Evolutionary conservation across 1,140 invertebrate species (phyloP), one percentile per base, ranked within the genome.

Genomic region (Caligus rogercresseyi): DNA sequence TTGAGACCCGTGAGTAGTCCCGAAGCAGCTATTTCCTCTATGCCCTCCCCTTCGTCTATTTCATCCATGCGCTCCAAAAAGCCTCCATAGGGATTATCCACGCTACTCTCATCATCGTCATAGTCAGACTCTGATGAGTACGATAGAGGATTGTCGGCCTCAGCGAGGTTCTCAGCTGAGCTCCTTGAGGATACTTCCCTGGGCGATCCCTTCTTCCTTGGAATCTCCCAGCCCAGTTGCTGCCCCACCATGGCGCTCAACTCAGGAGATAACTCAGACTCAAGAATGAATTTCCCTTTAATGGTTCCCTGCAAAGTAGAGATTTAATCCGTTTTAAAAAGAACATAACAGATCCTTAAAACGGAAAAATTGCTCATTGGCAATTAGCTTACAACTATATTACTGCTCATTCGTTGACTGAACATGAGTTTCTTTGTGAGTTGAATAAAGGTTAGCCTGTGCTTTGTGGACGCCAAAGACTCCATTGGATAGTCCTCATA

Each of bases 61-160:
- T 54, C 15, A 69, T 71, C 63, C 31, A 43, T 43, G 7, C 31
- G 7, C n/a, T 43, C 7, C 7, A 43, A 11, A 43, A 43, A 43
- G n/a, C n/a, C 31, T 11, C n/a, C 31, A 43, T 43, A 43, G n/a
- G n/a, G 7, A n/a, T 43, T 43, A 43, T 43, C n/a, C 7, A 7
- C n/a, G 7, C n/a, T 43, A n/a, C 31, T 11, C n/a, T 43, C n/a
- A n/a, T n/a, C n/a, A n/a, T n/a, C n/a, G n/a, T n/a, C n/a, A n/a
- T n/a, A n/a, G n/a, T n/a, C n/a, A n/a, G n/a, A n/a, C n/a, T n/a
- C n/a, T n/a, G n/a, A n/a, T n/a, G n/a, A n/a, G n/a, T n/a, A n/a
- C n/a, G n/a, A n/a, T n/a, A n/a, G n/a, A n/a, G n/a, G n/a, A n/a
- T n/a, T n/a, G n/a, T n/a, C n/a, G 31, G n/a, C n/a, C n/a, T 43